phyloP scores from a whole-genome alignment of 2,113 vertebrate genomes.

The Gambusia affinis region DNA sequence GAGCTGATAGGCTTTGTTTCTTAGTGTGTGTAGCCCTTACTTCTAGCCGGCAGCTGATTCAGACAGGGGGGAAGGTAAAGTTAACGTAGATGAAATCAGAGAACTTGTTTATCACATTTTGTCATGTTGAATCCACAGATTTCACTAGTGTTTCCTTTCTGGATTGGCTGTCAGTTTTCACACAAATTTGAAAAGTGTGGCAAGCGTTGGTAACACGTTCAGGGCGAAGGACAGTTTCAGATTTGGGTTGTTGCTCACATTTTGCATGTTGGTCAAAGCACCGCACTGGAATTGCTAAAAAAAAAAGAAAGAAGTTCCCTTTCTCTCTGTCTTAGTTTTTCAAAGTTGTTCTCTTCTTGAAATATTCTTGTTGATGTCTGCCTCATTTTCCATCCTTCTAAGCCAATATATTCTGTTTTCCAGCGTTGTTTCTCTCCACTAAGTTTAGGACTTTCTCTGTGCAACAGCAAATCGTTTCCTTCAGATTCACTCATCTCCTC shows the following conservation, averaged over 20 bases:
- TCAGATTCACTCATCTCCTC: neutral
- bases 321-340: neutral
- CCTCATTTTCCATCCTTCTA: constrained; percentile 27
- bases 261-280: too few relatives aligned
- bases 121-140: neutral
- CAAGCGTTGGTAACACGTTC: too few relatives aligned
- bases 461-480: constrained; percentile 14
- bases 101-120: neutral
- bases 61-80: neutral
- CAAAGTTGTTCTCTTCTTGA: neutral
- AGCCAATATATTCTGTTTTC: constrained; percentile 11
- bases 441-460: constrained; percentile 36
- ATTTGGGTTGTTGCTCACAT: too few relatives aligned
- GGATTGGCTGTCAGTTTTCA: too few relatives aligned
- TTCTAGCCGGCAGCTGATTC: neutral
- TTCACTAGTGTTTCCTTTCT: neutral
- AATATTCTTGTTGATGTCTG: neutral
- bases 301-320: neutral
- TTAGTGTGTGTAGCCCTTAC: neutral
- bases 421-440: neutral
- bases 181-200: too few relatives aligned
- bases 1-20: neutral
- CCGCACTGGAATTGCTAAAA: neutral
- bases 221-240: too few relatives aligned
- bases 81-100: neutral